Conservation (phyloP, 2,888 invertebrate genomes). For the Syrista parreyssii region DNA sequence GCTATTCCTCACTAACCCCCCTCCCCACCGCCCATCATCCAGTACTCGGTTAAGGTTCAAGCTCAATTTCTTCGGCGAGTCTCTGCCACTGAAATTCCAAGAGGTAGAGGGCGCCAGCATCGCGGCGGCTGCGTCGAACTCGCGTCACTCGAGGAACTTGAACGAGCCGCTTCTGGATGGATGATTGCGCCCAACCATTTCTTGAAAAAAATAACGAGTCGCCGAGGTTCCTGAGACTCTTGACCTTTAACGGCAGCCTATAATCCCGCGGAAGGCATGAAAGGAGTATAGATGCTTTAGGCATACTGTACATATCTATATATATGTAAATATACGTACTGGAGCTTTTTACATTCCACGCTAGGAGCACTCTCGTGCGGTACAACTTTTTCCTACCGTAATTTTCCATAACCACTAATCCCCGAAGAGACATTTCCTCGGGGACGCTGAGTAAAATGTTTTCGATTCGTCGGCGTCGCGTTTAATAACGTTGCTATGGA, state of each 20-base stretch:
- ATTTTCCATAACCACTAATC: not conserved
- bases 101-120: not conserved
- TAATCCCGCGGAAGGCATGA: not conserved
- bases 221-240: not conserved
- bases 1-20: not conserved
- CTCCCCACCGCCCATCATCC: not conserved
- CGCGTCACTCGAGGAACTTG: not conserved
- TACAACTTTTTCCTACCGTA: not conserved
- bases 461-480: constrained; percentile 9
- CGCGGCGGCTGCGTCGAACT: not conserved
- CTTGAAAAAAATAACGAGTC: not conserved
- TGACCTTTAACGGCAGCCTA: not conserved
- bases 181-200: not conserved
- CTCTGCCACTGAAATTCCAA: not conserved
- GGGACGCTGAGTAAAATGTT: not conserved
- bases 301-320: not conserved
- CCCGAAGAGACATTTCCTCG: not conserved
- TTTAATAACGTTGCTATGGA: constrained; percentile 36
- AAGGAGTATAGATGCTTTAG: not conserved
- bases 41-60: not conserved
- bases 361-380: not conserved
- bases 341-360: not conserved
- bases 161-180: not conserved
- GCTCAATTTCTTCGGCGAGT: constrained; percentile 1
- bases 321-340: not conserved